These are phyloP conservation scores for Agriotes lineatus DNA, from an alignment of 2,888 invertebrate species.

Conservation along the genomic window DNA sequence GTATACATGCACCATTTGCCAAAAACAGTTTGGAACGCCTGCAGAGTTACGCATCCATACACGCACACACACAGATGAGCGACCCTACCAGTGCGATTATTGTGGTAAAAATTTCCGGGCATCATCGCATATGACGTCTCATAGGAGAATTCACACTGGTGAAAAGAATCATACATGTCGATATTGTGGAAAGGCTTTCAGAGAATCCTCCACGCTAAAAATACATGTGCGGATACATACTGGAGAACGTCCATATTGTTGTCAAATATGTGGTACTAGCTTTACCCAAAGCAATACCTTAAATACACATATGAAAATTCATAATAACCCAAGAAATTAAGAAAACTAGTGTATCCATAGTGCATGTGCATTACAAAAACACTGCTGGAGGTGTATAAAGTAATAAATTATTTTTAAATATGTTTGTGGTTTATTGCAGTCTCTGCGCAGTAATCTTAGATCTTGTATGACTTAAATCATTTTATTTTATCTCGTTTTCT, in stretches of 20 bases:
- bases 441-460: too few relatives aligned
- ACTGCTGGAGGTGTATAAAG: too few relatives aligned
- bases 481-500: too few relatives aligned
- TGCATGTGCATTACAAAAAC: too few relatives aligned
- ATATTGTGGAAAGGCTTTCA: slow-evolving; percentile 54
- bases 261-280: slow-evolving; percentile 53
- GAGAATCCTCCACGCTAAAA: slow-evolving; percentile 54
- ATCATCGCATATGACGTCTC: slow-evolving; percentile 60
- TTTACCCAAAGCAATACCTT: slow-evolving; percentile 56
- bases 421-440: too few relatives aligned
- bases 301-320: slow-evolving; percentile 54
- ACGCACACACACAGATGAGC: slow-evolving; percentile 54
- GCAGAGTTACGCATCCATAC: slow-evolving; percentile 51
- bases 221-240: slow-evolving; percentile 56
- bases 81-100: slow-evolving; percentile 55
- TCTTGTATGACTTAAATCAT: too few relatives aligned
- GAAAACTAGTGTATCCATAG: too few relatives aligned
- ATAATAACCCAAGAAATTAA: slow-evolving; percentile 36
- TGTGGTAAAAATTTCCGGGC: slow-evolving; percentile 55
- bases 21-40: slow-evolving; percentile 50
- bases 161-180: slow-evolving; percentile 51
- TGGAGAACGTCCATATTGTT: slow-evolving; percentile 55
- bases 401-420: too few relatives aligned
- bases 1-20: slow-evolving; percentile 50
- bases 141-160: slow-evolving; percentile 55